Evolutionary conservation across 2,888 invertebrate species (phyloP).

Genomic region (Pediacus dermestoides): DNA sequence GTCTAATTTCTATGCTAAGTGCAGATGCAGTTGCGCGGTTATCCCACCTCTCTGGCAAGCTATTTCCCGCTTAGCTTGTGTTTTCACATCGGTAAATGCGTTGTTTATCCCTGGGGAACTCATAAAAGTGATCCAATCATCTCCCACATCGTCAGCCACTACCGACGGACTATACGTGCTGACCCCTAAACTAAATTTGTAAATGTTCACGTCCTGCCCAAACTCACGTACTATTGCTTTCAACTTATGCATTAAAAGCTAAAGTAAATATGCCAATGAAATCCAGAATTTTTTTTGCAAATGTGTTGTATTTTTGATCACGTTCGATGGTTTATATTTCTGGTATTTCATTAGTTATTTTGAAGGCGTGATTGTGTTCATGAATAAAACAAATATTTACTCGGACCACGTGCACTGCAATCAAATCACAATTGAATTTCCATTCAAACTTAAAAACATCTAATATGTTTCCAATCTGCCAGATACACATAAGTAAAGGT

Average conservation of each 20-base stretch:
- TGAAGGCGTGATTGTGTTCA: conserved; percentile 11
- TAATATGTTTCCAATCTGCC: too few species aligned
- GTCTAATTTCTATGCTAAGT: conserved; percentile 35
- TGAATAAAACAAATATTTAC: conserved; percentile 9
- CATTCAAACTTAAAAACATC: too few species aligned
- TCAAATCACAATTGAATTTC: conserved; percentile 4
- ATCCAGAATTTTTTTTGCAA: background rate
- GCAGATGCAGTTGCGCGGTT: conserved; percentile 30
- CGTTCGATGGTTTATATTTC: conserved; percentile 10
- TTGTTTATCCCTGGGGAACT: conserved; percentile 51
- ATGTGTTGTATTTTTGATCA: conserved; percentile 10
- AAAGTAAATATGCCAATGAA: conserved; percentile 13
- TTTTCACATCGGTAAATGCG: conserved; percentile 44
- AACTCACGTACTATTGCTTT: conserved; percentile 30
- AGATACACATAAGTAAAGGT: too few species aligned
- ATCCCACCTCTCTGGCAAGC: conserved; percentile 22
- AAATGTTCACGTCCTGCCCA: conserved; percentile 33
- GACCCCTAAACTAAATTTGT: conserved; percentile 35
- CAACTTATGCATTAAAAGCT: conserved; percentile 36
- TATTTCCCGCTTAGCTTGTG: conserved; percentile 34
- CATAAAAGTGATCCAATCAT: conserved; percentile 56
- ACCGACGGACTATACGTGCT: conserved; percentile 32
- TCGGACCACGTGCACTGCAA: conserved; percentile 1
- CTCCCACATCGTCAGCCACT: conserved; percentile 44
- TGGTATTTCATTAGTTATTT: conserved; percentile 13